phyloP scores from a whole-genome alignment of 2,888 invertebrate species.

The Deroplatys truncata region DNA sequence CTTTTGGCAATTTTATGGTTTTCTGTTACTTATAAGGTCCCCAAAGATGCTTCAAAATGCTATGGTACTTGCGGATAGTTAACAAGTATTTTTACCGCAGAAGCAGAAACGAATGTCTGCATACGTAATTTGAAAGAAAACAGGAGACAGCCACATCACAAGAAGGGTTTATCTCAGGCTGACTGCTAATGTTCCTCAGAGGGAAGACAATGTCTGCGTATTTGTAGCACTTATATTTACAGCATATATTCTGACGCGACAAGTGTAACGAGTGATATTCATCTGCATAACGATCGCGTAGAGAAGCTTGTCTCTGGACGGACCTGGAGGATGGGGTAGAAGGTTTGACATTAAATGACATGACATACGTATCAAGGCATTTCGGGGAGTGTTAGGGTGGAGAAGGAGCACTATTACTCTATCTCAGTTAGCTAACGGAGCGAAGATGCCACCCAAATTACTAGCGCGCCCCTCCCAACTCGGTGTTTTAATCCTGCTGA shows the following conservation, averaged over 20 bases:
- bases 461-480: background rate
- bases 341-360: slow-evolving; percentile 16
- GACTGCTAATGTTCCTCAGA: background rate
- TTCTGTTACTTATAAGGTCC: no score
- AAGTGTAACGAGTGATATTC: background rate
- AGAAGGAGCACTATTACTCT: background rate
- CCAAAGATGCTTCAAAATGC: no score
- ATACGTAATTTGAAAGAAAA: no score
- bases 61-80: no score
- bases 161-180: background rate
- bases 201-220: background rate
- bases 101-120: no score
- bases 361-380: slow-evolving; percentile 15
- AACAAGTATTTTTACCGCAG: no score
- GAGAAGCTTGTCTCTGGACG: background rate
- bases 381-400: background rate
- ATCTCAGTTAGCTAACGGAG: slow-evolving; percentile 9
- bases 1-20: no score
- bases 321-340: background rate
- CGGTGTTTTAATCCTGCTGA: slow-evolving; percentile 10
- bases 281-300: background rate
- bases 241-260: background rate
- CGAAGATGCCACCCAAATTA: slow-evolving; percentile 22
- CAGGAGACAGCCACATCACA: no score
- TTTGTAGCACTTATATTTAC: background rate